Base-by-base conservation (phyloP, 2,113 vertebrate genomes). In the Ceyx melanurus region DNA sequence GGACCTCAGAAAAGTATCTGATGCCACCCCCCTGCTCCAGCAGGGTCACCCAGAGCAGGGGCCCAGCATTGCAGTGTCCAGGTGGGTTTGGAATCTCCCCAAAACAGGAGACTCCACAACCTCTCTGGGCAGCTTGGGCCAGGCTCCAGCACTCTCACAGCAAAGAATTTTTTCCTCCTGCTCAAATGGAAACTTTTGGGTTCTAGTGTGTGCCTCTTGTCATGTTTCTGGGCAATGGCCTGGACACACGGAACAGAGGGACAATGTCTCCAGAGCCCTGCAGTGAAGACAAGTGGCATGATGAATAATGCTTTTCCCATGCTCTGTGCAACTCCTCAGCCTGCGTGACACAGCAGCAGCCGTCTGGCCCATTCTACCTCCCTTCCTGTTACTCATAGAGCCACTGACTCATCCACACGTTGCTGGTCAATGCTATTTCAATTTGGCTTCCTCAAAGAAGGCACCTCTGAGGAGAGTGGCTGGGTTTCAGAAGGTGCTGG, bases 351-450 rank as follows among this genome's bases (percentile, higher is more conserved):
- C 48, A 68, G 89, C 84, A 80, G 82, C 66, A 25, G 80, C 50
- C 26, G 16, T 83, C 78, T 80, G 87, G 14, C 58, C 4, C 1
- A 1, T 76, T 89, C 61, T 77, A 31, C 72, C 79, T 95, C 79
- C 92, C 87, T 96, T 95, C 94, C 96, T 87, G 88, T 96, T 94
- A 90, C 87, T 96, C 96, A 92, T 88, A 87, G 45, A 61, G 17
- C 3, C 40, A 72, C 89, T 95, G 91, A 94, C 46, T 91, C 92
- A 96, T 86, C 91, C 94, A 78, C 91, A 88, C 78, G 35, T 82
- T 42, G 42, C 83, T 93, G 87, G 89, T 68, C 92, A 92, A 54
- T 0, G 2, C 29, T 83, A 62, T 91, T 92, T 68, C 86, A 82
- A 43, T 25, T 16, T 77, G 50, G 77, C 71, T 92, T 84, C 82